Evolutionary conservation across 2,797 vertebrate species (phyloP), one percentile per base, ranked within the genome.

Genomic region (Alcedo atthis): DNA sequence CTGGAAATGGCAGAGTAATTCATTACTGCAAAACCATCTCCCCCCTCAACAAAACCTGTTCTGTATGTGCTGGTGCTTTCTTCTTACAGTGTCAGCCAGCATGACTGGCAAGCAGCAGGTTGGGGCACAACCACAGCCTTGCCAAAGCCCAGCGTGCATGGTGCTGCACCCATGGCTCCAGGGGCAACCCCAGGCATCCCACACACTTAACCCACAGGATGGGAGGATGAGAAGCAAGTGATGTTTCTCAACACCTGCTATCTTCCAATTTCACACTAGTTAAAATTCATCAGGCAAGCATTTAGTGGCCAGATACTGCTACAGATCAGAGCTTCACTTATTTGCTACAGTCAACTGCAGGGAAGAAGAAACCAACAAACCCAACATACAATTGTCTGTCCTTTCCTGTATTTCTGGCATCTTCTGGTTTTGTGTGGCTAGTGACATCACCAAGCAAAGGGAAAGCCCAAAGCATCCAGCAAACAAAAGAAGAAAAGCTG

Each of bases 401-500:
- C 85, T 75, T 69, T 64, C 66, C 46, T 4, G 0, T 10, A 26
- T 59, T 85, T 74, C 81, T 54, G 64, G 15, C 66, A 35, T 30
- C 66, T 79, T 79, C 63, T 78, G 28, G 17, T 71, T 37, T 61
- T 53, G 57, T 79, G 63, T 37, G 48, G 57, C 49, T 75, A 51
- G 67, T 28, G 73, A 59, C 7, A 54, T 55, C 67, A 33, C 9
- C 20, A 57, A 85, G 62, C 33, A 66, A 30, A 85, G 51, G 37
- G 55, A 87, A 79, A 89, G 61, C 46, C 58, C 46, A 58, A 54
- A 89, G 88, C 51, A 92, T 26, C 40, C 74, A 24, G 57, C 79
- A 90, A 64, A 91, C 57, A 64, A 76, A 92, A 87, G 87, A 68
- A 69, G 82, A 93, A 80, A 85, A 93, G 81, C 84, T 82, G 66